Evolutionary conservation across 2,113 vertebrate species (phyloP).

Genomic region (Apaloderma vittatum): DNA sequence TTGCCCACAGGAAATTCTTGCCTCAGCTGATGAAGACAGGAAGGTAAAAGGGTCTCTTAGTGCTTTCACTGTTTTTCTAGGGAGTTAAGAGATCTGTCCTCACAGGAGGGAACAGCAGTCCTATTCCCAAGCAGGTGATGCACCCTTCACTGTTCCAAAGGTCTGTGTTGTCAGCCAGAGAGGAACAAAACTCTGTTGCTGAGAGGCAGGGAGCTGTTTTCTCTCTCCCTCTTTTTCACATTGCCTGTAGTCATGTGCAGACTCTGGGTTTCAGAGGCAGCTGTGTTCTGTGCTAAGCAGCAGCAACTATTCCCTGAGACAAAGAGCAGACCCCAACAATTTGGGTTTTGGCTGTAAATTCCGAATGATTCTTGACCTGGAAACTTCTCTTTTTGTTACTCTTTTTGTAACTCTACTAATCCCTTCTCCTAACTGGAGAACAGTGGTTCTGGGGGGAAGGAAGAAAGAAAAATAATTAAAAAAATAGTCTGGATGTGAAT

Average conservation of each 20-base stretch:
- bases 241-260: background rate
- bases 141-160: constrained; percentile 1
- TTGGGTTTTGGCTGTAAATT: background rate
- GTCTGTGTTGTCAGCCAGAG: background rate
- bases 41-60: constrained; percentile 23
- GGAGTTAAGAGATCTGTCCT: background rate
- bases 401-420: constrained; percentile 10
- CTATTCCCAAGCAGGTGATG: background rate
- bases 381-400: constrained; percentile 21
- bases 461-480: background rate
- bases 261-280: background rate
- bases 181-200: background rate
- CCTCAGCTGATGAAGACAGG: constrained; percentile 20
- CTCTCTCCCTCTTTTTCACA: background rate
- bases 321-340: background rate
- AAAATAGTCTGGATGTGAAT: background rate
- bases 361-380: background rate
- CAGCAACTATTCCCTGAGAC: background rate
- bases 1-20: constrained; percentile 44
- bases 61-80: background rate
- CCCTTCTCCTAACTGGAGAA: background rate
- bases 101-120: background rate
- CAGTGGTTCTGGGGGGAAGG: background rate
- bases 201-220: background rate
- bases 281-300: background rate